Percentiles rank a stretch among this genome's conserved stretches.
Evolutionary conservation across 1,140 invertebrate genomes (phyloP).

Genomic region (Caenorhabditis inopinata): DNA sequence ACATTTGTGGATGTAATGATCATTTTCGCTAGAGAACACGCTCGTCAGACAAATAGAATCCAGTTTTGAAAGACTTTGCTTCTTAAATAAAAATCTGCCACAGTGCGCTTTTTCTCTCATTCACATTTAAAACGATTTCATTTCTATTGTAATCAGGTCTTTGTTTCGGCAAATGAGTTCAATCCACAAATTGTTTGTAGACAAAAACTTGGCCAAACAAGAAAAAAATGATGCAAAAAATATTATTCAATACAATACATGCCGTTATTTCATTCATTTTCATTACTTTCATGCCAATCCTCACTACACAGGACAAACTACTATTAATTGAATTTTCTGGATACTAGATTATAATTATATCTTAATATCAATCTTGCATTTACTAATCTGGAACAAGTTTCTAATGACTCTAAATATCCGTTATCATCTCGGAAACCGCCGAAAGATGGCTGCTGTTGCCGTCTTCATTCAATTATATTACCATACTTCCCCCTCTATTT

Average conservation of each 20-base stretch:
- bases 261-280: no score
- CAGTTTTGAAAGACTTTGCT: not conserved
- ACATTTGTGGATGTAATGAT: conserved; percentile 13
- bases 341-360: not conserved
- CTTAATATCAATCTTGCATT: not conserved
- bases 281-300: no score
- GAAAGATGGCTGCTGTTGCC: not conserved
- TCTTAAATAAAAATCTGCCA: conserved; percentile 9
- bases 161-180: no score
- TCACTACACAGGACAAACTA: no score
- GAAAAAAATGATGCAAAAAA: no score
- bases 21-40: not conserved
- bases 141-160: not conserved
- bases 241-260: no score
- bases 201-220: no score
- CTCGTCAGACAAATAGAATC: conserved; percentile 8
- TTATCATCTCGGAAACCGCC: not conserved
- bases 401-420: conserved; percentile 8
- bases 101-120: not conserved
- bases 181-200: no score
- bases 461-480: not conserved
- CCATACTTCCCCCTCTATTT: not conserved
- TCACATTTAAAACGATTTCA: not conserved
- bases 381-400: conserved; percentile 7
- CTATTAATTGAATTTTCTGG: no score